These are phyloP conservation scores for Incurvaria masculella DNA, from an alignment of 2,888 invertebrate genomes.

Conservation along the genomic window DNA sequence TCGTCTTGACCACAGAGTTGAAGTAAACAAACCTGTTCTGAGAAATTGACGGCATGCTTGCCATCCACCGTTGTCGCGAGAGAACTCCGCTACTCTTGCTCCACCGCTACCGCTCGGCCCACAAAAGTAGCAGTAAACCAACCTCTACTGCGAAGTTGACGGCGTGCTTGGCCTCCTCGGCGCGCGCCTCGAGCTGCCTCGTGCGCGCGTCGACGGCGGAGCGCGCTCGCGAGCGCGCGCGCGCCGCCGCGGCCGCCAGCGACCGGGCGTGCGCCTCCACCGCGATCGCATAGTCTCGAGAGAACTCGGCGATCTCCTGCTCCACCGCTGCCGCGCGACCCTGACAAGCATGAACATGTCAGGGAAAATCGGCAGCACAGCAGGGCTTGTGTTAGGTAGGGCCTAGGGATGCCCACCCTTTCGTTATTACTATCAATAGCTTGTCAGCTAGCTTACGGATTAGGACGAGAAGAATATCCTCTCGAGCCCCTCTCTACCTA, in stretches of 20 bases:
- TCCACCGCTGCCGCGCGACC: constrained; percentile 47
- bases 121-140: constrained; percentile 2
- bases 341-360: constrained; percentile 22
- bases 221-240: constrained; percentile 47
- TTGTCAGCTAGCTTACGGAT: no score
- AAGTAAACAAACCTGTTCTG: no score
- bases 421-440: no score
- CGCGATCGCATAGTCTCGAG: constrained; percentile 61
- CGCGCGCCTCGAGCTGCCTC: constrained; percentile 46
- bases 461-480: no score
- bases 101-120: constrained; percentile 18
- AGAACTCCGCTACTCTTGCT: no score
- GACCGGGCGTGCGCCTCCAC: constrained; percentile 59
- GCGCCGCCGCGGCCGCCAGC: constrained; percentile 49
- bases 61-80: no score
- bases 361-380: background rate
- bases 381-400: no score
- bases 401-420: no score
- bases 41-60: no score
- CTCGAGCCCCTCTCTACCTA: no score
- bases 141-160: constrained; percentile 64
- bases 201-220: constrained; percentile 39
- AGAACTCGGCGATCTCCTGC: constrained; percentile 63
- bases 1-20: no score
- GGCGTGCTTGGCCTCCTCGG: constrained; percentile 56